Conservation (phyloP, 2,113 vertebrate genomes). For the Noctilio leporinus region DNA sequence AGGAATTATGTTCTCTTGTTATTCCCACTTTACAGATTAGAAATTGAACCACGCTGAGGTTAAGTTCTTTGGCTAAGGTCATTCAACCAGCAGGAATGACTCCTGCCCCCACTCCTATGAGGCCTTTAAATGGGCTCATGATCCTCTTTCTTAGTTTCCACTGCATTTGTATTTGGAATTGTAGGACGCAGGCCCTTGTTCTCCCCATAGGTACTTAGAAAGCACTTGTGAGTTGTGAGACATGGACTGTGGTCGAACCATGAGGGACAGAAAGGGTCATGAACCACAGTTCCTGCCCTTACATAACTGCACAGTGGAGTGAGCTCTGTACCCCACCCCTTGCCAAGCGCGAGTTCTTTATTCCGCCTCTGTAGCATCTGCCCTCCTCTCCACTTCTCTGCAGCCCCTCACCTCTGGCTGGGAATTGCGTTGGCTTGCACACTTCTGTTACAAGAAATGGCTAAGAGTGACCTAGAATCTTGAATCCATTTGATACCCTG, state of each 20-base stretch:
- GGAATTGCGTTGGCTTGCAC: background rate
- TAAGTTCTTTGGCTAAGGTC: background rate
- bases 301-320: background rate
- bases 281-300: background rate
- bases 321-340: background rate
- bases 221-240: background rate
- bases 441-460: background rate
- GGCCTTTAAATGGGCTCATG: too few species aligned
- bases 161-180: background rate
- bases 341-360: background rate
- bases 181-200: background rate
- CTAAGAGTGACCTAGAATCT: background rate
- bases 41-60: background rate
- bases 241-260: background rate
- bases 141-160: background rate
- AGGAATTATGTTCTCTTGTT: background rate
- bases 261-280: background rate
- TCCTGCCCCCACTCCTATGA: accelerated
- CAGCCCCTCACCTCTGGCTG: background rate
- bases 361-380: background rate
- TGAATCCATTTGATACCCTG: background rate
- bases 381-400: background rate
- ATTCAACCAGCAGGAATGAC: background rate
- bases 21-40: background rate
- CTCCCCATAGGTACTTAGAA: background rate